Percentiles rank a stretch among this genome's conserved stretches.
phyloP scores from a whole-genome alignment of 2,888 invertebrate genomes.

The Hemithea aestivaria region DNA sequence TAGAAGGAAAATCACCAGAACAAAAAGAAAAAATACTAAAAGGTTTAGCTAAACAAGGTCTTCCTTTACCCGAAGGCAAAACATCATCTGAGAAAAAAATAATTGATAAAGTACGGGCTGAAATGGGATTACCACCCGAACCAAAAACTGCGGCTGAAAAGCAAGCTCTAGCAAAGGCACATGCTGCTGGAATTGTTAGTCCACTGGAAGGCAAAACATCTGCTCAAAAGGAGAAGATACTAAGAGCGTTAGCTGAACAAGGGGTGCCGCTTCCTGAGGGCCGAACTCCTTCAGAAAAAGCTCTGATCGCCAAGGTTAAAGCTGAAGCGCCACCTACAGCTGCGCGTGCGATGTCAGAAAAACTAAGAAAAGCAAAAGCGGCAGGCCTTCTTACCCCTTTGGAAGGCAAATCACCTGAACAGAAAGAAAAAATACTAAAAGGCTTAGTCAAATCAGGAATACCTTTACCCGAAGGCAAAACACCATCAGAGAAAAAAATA shows the following conservation, averaged over 20 bases:
- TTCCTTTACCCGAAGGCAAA: constrained; percentile 37
- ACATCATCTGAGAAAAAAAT: constrained; percentile 36
- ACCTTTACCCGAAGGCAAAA: constrained; percentile 33
- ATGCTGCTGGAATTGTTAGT: constrained; percentile 28
- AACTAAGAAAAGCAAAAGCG: constrained; percentile 31
- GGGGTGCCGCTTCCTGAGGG: constrained; percentile 32
- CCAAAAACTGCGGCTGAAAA: constrained; percentile 22
- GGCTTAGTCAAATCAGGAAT: constrained; percentile 29
- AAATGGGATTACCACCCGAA: constrained; percentile 29
- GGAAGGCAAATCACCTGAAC: constrained; percentile 26
- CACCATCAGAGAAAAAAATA: constrained; percentile 31
- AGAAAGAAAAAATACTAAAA: constrained; percentile 33
- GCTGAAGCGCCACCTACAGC: constrained; percentile 9
- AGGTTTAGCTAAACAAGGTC: constrained; percentile 31
- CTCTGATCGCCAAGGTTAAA: constrained; percentile 29
- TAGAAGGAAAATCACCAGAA: constrained; percentile 31
- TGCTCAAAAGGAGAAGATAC: constrained; percentile 31
- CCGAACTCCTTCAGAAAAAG: constrained; percentile 29
- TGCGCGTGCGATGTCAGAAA: constrained; percentile 23
- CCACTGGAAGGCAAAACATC: constrained; percentile 34
- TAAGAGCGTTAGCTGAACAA: constrained; percentile 21
- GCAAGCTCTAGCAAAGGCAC: no score
- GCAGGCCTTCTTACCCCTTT: constrained; percentile 29
- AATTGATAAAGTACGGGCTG: constrained; percentile 26
- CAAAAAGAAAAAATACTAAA: constrained; percentile 34